Conservation (phyloP, 2,113 vertebrate genomes). For the Carettochelys insculpta region DNA sequence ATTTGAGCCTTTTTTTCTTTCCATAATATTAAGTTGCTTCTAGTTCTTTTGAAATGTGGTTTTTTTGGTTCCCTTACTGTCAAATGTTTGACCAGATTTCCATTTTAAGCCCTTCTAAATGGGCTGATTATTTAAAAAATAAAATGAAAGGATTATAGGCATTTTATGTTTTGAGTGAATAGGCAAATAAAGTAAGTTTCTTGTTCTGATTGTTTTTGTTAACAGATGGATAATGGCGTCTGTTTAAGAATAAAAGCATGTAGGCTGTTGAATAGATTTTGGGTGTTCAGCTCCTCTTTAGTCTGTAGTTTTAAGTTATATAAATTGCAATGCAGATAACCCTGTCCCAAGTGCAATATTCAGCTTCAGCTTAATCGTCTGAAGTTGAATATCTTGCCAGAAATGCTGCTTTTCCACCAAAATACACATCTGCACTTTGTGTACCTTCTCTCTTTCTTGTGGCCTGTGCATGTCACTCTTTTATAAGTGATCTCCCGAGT, state of each 20-base stretch:
- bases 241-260: not conserved
- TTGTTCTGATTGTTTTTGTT: not conserved
- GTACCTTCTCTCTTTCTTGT: not conserved
- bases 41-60: not conserved
- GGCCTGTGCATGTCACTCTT: accelerated
- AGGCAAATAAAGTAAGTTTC: not conserved
- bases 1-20: not conserved
- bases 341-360: not conserved
- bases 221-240: not conserved
- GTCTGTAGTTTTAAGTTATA: not conserved
- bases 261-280: not conserved
- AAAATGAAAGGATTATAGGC: not conserved
- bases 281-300: not conserved
- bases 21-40: not conserved
- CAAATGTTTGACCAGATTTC: not conserved
- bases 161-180: not conserved
- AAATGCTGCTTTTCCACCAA: too few species aligned
- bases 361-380: not conserved
- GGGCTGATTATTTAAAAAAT: not conserved
- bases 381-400: not conserved
- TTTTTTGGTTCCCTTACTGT: not conserved
- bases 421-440: not conserved
- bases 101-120: not conserved
- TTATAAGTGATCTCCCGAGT: not conserved
- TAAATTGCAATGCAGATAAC: not conserved